Base-by-base conservation (phyloP, 2,797 vertebrate genomes). In the Hippoglossus hippoglossus region DNA sequence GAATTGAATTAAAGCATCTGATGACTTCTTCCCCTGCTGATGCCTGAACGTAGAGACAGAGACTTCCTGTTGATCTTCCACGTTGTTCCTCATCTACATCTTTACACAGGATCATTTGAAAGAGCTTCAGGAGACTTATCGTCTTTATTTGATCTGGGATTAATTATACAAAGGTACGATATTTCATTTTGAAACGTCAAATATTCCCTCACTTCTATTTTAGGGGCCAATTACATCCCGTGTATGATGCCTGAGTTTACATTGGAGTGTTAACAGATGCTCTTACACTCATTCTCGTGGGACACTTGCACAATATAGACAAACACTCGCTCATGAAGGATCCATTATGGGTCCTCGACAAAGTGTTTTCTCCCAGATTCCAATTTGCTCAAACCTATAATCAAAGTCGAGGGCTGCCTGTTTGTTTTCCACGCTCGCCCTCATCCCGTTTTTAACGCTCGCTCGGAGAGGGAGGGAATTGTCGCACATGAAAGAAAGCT, bases 321-420 rank as follows among this genome's bases (percentile, higher is more conserved):
- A 36, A 36, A 71, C 67, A 68, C 51, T 55, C 36, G 18, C 65
- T 7, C 54, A 75, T 57, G 26, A 66, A 81, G 41, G 80, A 80
- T 62, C 79, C 61, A 78, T 91, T 63, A 81, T 25, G 26, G 53
- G 24, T 68, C 55, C 50, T 71, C 65, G 47, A 65, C 61, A 70
- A 74, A 86, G 52, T 19, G 59, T 88, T 82, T 83, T 74, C 85
- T 69, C 53, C 66, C 60, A 44, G 80, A 82, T 83, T 85, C 78
- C 66, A 83, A 79, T 90, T 88, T 86, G 85, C 66, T 77, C 53
- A 80, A 77, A 82, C 85, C 73, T 85, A 71, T 85, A 89, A 91
- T 92, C 83, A 92, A 75, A 83, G 76, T 84, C 55, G 19, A 85
- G 75, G 26, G 70, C 67, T 68, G 69, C 47, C 66, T 77, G 52